Evolutionary conservation across 2,113 vertebrate genomes (phyloP).

Genomic region (Saiga tatarica): DNA sequence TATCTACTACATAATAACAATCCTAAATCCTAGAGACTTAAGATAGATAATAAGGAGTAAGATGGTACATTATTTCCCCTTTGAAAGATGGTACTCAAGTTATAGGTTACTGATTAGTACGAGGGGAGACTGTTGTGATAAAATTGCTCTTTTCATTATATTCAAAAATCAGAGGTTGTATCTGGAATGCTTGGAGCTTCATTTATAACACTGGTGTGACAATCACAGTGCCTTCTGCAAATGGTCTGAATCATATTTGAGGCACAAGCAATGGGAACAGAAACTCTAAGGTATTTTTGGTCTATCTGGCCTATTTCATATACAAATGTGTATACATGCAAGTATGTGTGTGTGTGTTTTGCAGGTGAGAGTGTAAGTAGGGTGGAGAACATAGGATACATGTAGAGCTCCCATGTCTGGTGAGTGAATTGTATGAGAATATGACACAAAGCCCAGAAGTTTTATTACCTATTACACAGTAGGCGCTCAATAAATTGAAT

Average conservation of each 20-base stretch:
- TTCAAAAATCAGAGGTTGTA: neutral
- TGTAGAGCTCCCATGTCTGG: neutral
- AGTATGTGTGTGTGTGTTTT: neutral
- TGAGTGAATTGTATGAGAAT: neutral
- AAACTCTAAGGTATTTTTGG: neutral
- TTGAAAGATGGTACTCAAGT: constrained; percentile 5
- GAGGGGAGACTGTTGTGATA: neutral
- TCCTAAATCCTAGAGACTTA: neutral
- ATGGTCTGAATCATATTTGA: neutral
- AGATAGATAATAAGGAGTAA: neutral
- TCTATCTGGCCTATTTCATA: neutral
- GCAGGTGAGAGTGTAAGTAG: neutral
- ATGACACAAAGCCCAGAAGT: neutral
- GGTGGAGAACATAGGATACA: neutral
- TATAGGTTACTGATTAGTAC: neutral
- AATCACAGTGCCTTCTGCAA: constrained; percentile 10
- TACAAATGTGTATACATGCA: neutral
- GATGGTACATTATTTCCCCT: neutral
- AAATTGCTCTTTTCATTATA: neutral
- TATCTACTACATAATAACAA: neutral
- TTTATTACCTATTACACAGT: constrained; percentile 71
- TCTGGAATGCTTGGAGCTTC: neutral
- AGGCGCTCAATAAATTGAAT: constrained; percentile 76
- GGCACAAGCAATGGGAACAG: neutral
- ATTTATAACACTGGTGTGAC: neutral